These are phyloP conservation scores for Danio choprae DNA, from an alignment of 2,797 vertebrate species.

Conservation along the genomic window DNA sequence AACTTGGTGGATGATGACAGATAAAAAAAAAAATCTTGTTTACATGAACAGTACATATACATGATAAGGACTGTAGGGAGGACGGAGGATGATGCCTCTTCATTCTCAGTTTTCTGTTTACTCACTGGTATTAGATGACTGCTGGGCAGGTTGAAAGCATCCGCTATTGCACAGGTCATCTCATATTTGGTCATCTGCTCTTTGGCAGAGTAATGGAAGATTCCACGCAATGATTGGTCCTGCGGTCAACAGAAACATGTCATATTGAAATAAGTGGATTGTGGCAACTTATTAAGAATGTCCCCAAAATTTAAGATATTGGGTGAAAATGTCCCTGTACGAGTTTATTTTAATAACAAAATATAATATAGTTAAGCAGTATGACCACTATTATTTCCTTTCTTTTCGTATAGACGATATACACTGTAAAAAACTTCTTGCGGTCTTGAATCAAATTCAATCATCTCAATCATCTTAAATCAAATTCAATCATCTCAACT, in stretches of 20 bases:
- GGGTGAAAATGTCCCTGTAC: no score
- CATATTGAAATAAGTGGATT: not conserved
- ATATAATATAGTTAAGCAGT: no score
- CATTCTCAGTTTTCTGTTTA: not conserved
- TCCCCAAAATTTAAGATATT: no score
- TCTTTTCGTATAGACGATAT: no score
- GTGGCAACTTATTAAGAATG: not conserved
- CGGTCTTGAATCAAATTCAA: no score
- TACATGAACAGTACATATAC: slow-evolving; percentile 5
- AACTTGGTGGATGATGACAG: no score
- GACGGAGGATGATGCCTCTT: slow-evolving; percentile 1
- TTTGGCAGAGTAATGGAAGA: slow-evolving; percentile 93
- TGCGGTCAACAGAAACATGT: slow-evolving; percentile 62
- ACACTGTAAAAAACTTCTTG: no score
- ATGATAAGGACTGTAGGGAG: not conserved
- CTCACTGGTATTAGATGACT: slow-evolving; percentile 91
- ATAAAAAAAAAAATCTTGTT: not conserved
- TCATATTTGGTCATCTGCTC: slow-evolving; percentile 98
- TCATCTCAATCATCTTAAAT: no score
- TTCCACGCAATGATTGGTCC: slow-evolving; percentile 88
- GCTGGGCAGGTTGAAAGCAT: slow-evolving; percentile 91
- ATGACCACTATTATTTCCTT: no score
- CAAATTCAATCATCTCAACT: no score
- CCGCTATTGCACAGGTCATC: slow-evolving; percentile 90
- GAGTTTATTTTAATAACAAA: no score